Evolutionary conservation across 2,797 vertebrate species (phyloP).

Genomic region (Gymnoscopelus braueri): DNA sequence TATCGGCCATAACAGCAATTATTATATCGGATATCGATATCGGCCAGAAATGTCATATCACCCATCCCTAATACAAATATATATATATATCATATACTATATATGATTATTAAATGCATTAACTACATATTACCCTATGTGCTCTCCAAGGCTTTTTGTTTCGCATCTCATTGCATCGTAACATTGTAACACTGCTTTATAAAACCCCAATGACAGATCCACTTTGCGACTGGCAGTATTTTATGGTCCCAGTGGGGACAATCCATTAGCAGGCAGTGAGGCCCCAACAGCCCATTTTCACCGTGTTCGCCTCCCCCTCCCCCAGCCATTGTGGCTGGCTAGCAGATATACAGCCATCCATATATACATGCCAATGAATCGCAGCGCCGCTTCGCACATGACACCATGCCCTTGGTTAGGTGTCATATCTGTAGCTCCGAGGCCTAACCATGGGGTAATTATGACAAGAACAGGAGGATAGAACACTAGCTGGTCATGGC

Average conservation of each 20-base stretch:
- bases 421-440: slow-evolving; percentile 70
- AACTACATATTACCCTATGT: slow-evolving; percentile 5
- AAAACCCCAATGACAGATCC: slow-evolving; percentile 44
- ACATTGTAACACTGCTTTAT: slow-evolving; percentile 28
- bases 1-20: no score
- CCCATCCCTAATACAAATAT: no score
- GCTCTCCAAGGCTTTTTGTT: slow-evolving; percentile 37
- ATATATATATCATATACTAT: no score
- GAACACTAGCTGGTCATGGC: slow-evolving; percentile 49
- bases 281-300: slow-evolving; percentile 57
- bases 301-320: slow-evolving; percentile 40
- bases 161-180: no score
- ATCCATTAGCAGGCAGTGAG: slow-evolving; percentile 65
- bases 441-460: slow-evolving; percentile 72
- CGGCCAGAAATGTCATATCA: no score
- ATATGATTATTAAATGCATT: no score
- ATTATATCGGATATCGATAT: no score
- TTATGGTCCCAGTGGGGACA: slow-evolving; percentile 49
- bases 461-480: slow-evolving; percentile 51
- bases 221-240: slow-evolving; percentile 36
- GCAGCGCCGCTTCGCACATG: slow-evolving; percentile 51
- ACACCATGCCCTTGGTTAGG: slow-evolving; percentile 66
- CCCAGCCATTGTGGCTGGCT: slow-evolving; percentile 54
- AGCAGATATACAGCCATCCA: slow-evolving; percentile 60
- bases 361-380: slow-evolving; percentile 68